Conservation (phyloP, 2,113 vertebrate genomes). For the Oreochromis aureus region DNA sequence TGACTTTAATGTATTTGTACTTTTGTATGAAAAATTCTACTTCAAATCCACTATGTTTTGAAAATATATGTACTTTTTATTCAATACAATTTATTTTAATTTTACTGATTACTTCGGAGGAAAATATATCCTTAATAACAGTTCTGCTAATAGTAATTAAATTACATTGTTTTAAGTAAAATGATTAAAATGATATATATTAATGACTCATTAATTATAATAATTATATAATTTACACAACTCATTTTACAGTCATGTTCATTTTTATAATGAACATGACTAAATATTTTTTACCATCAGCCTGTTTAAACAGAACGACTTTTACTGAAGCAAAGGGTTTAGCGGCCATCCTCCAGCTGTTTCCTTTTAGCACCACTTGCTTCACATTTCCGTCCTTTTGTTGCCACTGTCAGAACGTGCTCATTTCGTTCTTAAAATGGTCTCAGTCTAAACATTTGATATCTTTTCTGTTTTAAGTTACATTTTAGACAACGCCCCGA, state of each 20-base stretch:
- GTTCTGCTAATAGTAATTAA: neutral
- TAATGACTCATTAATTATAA: neutral
- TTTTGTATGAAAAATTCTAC: neutral
- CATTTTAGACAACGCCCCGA: fast-evolving
- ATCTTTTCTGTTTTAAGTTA: neutral
- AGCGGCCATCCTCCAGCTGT: neutral
- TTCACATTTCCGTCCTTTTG: neutral
- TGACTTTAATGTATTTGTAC: neutral
- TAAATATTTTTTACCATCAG: neutral
- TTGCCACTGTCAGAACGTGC: fast-evolving
- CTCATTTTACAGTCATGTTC: neutral
- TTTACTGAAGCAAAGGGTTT: neutral
- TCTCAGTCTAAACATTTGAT: neutral
- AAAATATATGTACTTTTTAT: neutral
- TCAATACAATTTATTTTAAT: neutral
- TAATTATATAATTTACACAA: fast-evolving
- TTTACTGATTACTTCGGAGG: neutral
- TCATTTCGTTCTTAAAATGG: fast-evolving
- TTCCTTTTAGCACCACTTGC: neutral
- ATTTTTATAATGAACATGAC: neutral
- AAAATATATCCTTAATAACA: neutral
- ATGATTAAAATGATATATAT: neutral
- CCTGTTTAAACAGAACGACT: neutral
- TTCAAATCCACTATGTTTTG: neutral
- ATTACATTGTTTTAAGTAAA: neutral